Evolutionary conservation across 2,888 invertebrate genomes (phyloP), one percentile per base, ranked within the genome.

Genomic region (Hypsopygia costalis): DNA sequence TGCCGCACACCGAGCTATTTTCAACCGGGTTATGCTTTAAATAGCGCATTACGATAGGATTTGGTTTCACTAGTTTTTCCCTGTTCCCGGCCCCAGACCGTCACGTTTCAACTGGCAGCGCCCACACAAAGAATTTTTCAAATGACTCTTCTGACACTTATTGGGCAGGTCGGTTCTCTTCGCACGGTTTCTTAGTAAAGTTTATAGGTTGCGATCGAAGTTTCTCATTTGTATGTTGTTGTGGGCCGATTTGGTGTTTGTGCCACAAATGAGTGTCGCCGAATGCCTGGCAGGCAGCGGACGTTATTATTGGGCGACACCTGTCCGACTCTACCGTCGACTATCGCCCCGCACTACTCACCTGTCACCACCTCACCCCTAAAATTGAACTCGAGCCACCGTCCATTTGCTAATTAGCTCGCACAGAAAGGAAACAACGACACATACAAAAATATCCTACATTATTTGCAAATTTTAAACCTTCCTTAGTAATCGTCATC

Each of bases 1-100:
- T 83, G 80, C 82, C 85, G 81, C 86, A 81, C 80, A 73, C 74
- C 66, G 73, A 64, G 81, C 74, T 88, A 88, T 88, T 88, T 88
- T 78, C 81, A 80, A 78, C 83, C 77, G 77, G 80, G 87, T 83
- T 87, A 85, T 81, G 85, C 86, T 88, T 83, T 81, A 88, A 88
- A 88, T 88, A 88, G 87, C 81, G 68, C 76, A 86, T 87, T 82
- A 85, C 88, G 87, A 85, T 88, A 86, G 88, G 78, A 88, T 88
- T 87, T 85, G 78, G 86, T 88, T 88, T 87, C 88, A 87, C 80
- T 67, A 81, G 80, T 81, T 88, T 87, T 87, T 83, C 83, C 81
- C 83, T 77, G 77, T 80, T 81, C 77, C 65, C 77, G 73, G 74
- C 79, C 70, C 61, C 72, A 62, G 57, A 49, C 62, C 64, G 77